Evolutionary conservation across 2,113 vertebrate genomes (phyloP).

Genomic region (Anarhynchus alexandrinus): DNA sequence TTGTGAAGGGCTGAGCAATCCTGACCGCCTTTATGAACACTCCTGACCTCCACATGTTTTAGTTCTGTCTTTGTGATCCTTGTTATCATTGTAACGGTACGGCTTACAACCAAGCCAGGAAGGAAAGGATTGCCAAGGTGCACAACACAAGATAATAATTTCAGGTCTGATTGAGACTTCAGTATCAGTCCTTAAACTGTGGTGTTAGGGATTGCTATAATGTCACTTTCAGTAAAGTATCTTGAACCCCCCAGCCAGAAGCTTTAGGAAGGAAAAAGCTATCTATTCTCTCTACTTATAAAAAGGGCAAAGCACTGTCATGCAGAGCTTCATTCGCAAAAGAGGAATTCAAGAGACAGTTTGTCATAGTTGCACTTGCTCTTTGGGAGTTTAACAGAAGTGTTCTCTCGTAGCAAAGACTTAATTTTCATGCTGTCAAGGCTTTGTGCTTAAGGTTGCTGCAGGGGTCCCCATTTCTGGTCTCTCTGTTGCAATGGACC

Average conservation of each 20-base stretch:
- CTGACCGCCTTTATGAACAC: background rate
- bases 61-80: background rate
- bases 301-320: background rate
- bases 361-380: background rate
- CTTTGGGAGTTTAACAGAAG: background rate
- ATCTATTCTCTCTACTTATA: background rate
- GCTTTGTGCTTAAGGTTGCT: background rate
- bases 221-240: background rate
- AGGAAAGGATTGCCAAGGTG: background rate
- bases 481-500: background rate
- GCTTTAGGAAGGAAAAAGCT: background rate
- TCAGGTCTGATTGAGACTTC: background rate
- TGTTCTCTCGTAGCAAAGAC: background rate
- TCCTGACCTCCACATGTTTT: background rate
- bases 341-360: background rate
- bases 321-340: background rate
- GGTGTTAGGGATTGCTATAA: background rate
- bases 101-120: background rate
- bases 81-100: background rate
- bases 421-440: background rate
- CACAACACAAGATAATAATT: background rate
- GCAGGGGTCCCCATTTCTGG: background rate
- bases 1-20: background rate
- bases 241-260: accelerated
- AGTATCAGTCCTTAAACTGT: background rate